Evolutionary conservation across 2,888 invertebrate species (phyloP).

Genomic region (Drosophila falleni): DNA sequence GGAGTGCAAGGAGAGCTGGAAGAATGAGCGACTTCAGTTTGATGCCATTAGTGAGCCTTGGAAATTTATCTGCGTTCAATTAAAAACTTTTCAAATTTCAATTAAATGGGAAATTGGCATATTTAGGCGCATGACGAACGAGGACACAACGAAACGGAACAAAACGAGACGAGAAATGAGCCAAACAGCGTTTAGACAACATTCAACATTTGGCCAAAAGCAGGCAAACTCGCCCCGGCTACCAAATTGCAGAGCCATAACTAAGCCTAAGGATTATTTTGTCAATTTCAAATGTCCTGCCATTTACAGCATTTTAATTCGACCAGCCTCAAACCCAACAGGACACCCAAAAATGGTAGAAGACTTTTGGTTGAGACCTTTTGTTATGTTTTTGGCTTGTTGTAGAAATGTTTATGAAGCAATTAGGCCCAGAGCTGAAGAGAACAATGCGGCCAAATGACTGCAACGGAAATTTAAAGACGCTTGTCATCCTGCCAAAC

Average conservation of each 20-base stretch:
- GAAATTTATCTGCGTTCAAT: constrained; percentile 79
- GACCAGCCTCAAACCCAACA: constrained; percentile 18
- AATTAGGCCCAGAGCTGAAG: constrained; percentile 76
- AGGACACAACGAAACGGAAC: constrained; percentile 12
- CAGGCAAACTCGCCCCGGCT: constrained; percentile 26
- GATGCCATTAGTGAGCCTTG: constrained; percentile 52
- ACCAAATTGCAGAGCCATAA: constrained; percentile 62
- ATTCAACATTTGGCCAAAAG: constrained; percentile 35
- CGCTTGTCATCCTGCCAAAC: constrained; percentile 49
- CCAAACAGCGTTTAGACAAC: constrained; percentile 33
- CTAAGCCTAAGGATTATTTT: constrained; percentile 81
- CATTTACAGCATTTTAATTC: constrained; percentile 79
- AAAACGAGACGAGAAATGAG: constrained; percentile 17
- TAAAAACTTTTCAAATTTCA: constrained; percentile 83
- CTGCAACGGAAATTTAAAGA: constrained; percentile 75
- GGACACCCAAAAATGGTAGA: neutral
- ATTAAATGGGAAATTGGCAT: constrained; percentile 81
- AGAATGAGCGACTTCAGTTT: constrained; percentile 1
- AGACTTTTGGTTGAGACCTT: constrained; percentile 31
- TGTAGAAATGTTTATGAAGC: constrained; percentile 82
- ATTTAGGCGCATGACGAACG: constrained; percentile 75
- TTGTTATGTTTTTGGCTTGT: constrained; percentile 64
- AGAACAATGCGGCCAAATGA: constrained; percentile 75
- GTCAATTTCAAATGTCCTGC: constrained; percentile 82
- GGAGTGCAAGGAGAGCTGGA: neutral